phyloP scores from a whole-genome alignment of 64 coral and sea anemone species.

The Montipora foliosa region DNA sequence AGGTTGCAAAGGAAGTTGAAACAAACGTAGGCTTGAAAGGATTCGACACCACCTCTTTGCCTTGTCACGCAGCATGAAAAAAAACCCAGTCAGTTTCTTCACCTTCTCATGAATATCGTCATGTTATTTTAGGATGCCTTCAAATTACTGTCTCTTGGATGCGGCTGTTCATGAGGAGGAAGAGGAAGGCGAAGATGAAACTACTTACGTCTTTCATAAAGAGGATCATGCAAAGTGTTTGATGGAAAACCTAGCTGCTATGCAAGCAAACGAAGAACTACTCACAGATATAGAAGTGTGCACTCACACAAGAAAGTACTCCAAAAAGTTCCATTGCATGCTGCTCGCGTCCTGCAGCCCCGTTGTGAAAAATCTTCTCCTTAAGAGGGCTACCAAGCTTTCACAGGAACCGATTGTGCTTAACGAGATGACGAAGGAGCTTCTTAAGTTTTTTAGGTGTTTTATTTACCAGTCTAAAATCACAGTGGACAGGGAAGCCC shows the following conservation, averaged over 20 bases:
- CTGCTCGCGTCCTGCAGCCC: slow-evolving; percentile 27
- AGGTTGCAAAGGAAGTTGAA: too few species aligned
- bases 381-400: neutral
- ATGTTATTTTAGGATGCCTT: neutral
- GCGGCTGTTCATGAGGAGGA: neutral
- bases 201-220: slow-evolving; percentile 20
- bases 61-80: too few species aligned
- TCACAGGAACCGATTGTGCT: neutral
- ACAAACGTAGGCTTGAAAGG: too few species aligned
- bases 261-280: slow-evolving; percentile 2
- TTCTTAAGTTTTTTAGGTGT: slow-evolving; percentile 9
- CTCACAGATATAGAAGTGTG: slow-evolving; percentile 9
- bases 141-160: neutral
- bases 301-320: neutral
- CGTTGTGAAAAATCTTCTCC: slow-evolving; percentile 4
- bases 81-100: neutral
- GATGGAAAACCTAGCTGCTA: slow-evolving; percentile 32
- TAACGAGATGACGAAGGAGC: neutral
- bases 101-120: neutral
- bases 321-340: slow-evolving; percentile 18
- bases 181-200: neutral
- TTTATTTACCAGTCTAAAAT: slow-evolving; percentile 32
- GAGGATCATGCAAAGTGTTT: slow-evolving; percentile 36
- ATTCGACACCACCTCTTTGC: too few species aligned
- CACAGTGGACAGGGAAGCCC: neutral